Percentiles rank a stretch among this genome's conserved stretches.
Evolutionary conservation across 2,113 vertebrate species (phyloP).

Genomic region (Microtus richardsoni): DNA sequence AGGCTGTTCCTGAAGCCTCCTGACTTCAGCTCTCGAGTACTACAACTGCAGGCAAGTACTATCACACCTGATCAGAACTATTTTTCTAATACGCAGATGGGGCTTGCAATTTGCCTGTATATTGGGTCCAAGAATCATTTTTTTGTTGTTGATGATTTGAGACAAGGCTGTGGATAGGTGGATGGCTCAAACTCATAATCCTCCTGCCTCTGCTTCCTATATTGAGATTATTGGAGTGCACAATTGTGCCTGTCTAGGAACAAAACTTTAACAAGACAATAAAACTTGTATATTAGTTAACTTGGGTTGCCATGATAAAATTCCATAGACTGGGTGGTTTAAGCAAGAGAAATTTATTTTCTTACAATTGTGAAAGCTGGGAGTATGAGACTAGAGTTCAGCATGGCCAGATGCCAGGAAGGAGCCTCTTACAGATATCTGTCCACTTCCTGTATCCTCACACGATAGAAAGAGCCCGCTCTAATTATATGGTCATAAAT

Average conservation of each 20-base stretch:
- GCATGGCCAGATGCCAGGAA: not conserved
- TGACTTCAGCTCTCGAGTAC: not conserved
- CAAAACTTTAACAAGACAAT: slow-evolving; percentile 43
- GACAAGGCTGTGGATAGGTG: not conserved
- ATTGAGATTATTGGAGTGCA: not conserved
- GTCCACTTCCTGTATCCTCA: not conserved
- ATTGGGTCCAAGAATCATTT: slow-evolving; percentile 1
- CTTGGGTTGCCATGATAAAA: slow-evolving; percentile 13
- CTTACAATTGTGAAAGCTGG: not conserved
- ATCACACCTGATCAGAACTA: not conserved
- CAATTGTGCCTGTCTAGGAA: not conserved
- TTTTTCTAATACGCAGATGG: not conserved
- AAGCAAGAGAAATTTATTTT: slow-evolving; percentile 31
- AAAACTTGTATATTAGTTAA: slow-evolving; percentile 24
- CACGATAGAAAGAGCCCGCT: not conserved
- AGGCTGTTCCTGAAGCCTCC: not conserved
- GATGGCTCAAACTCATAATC: not conserved
- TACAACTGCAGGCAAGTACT: not conserved
- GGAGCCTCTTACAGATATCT: not conserved
- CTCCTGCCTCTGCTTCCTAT: not conserved
- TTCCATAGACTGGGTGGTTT: not conserved
- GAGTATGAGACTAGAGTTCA: not conserved
- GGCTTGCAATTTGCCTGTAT: slow-evolving; percentile 48
- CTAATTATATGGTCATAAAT: not conserved
- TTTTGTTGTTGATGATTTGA: not conserved